These are phyloP conservation scores for Mechanitis mazaeus DNA, from an alignment of 2,888 invertebrate genomes.

Conservation along the genomic window DNA sequence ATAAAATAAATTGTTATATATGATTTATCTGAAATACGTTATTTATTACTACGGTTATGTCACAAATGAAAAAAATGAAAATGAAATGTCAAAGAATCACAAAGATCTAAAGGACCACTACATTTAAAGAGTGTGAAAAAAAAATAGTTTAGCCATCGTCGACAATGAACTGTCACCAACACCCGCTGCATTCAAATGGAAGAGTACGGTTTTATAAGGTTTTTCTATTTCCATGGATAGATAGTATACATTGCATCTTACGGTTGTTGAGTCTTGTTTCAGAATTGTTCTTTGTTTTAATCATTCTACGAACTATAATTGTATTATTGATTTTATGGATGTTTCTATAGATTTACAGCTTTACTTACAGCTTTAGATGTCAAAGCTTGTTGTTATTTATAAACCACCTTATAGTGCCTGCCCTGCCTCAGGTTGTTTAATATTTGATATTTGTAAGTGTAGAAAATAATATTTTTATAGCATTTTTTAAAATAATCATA, in stretches of 20 bases:
- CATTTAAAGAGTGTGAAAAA: constrained; percentile 5
- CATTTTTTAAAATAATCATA: too few relatives aligned
- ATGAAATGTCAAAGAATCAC: too few relatives aligned
- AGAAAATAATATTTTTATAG: too few relatives aligned
- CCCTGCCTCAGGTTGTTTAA: too few relatives aligned
- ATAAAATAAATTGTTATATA: background rate
- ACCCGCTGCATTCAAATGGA: constrained; percentile 8
- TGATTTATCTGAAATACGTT: background rate
- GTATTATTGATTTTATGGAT: too few relatives aligned
- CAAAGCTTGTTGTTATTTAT: too few relatives aligned
- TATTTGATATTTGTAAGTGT: too few relatives aligned
- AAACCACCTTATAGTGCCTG: too few relatives aligned
- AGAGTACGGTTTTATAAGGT: background rate
- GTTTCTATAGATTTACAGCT: too few relatives aligned
- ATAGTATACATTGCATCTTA: background rate
- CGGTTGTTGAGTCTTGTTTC: background rate
- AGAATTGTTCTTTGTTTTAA: background rate
- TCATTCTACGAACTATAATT: background rate
- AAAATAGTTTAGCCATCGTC: constrained; percentile 10
- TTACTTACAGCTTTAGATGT: too few relatives aligned
- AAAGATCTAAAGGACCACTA: background rate
- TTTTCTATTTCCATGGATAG: background rate
- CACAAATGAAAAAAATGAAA: too few relatives aligned
- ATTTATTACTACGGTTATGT: background rate
- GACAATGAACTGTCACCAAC: constrained; percentile 17